Evolutionary conservation across 2,113 vertebrate species (phyloP).

Genomic region (Semicossyphus pulcher): DNA sequence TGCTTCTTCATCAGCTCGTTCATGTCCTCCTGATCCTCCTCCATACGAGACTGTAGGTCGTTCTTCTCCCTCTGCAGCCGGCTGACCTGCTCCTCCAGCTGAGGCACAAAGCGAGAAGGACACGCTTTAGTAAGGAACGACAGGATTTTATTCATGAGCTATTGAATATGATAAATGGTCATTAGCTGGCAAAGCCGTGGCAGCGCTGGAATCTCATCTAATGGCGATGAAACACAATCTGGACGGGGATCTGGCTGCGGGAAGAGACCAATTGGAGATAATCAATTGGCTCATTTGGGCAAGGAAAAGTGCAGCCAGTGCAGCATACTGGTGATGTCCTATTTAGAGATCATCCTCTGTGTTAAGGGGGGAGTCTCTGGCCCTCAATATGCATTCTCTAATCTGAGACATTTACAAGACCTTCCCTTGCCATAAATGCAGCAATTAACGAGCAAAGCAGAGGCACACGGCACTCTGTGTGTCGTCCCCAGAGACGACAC

Average conservation of each 20-base stretch:
- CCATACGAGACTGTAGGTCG: conserved; percentile 93
- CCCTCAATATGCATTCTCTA: conserved; percentile 63
- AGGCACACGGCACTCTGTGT: conserved; percentile 52
- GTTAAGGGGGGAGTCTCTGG: conserved; percentile 17
- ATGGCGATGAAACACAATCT: conserved; percentile 71
- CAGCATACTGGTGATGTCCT: conserved; percentile 70
- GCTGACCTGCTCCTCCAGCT: conserved; percentile 98
- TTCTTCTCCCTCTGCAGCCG: conserved; percentile 97
- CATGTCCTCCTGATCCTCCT: conserved; percentile 98
- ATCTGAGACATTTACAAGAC: conserved; percentile 73
- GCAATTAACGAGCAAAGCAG: conserved; percentile 75
- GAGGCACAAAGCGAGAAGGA: conserved; percentile 48
- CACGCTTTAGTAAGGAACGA: conserved; percentile 35
- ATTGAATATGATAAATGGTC: conserved; percentile 78
- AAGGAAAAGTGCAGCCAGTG: conserved; percentile 62
- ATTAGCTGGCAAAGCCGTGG: conserved; percentile 62
- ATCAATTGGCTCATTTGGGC: conserved; percentile 81
- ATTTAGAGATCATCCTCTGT: conserved; percentile 63
- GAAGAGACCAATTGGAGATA: conserved; percentile 77
- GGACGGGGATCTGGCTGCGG: conserved; percentile 66
- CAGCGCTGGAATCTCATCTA: conserved; percentile 72
- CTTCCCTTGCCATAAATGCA: conserved; percentile 70
- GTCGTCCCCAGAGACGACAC: conserved; percentile 70
- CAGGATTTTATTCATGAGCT: conserved; percentile 73
- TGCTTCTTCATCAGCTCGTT: conserved; percentile 99